phyloP scores from a whole-genome alignment of 64 coral and sea anemone species.

The Montipora cactus region DNA sequence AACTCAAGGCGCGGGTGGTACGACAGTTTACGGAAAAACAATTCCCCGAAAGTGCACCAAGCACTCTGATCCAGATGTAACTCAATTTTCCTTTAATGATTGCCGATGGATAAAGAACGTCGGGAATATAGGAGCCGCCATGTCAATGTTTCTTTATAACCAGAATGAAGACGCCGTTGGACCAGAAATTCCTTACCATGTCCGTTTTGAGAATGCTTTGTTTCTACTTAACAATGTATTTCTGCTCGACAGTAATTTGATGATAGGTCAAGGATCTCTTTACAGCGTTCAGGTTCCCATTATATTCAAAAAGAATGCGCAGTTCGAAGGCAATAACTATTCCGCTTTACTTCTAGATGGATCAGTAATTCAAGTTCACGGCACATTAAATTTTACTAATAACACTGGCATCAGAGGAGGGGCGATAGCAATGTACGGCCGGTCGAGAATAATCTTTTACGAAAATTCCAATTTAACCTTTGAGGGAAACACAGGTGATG shows the following conservation, averaged over 20 bases:
- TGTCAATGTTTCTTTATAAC: conserved; percentile 73
- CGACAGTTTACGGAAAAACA: conserved; percentile 72
- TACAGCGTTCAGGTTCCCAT: conserved; percentile 73
- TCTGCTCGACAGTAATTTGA: not conserved
- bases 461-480: conserved; percentile 57
- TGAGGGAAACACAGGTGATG: conserved; percentile 55
- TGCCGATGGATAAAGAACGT: conserved; percentile 58
- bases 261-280: conserved; percentile 73
- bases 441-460: conserved; percentile 72
- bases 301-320: conserved; percentile 32
- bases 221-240: conserved; percentile 45
- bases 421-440: conserved; percentile 82
- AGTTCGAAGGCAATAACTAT: conserved; percentile 47
- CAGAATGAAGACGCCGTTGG: conserved; percentile 76
- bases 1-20: conserved; percentile 66
- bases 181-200: conserved; percentile 65
- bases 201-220: conserved; percentile 60
- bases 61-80: not conserved
- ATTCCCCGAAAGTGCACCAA: conserved; percentile 5
- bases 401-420: conserved; percentile 80
- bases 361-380: conserved; percentile 61
- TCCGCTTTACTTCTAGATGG: conserved; percentile 79
- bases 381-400: conserved; percentile 40
- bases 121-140: conserved; percentile 74
- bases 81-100: conserved; percentile 34